Evolutionary conservation across 1,140 invertebrate genomes (phyloP).

Genomic region (Brachystomella parvula): DNA sequence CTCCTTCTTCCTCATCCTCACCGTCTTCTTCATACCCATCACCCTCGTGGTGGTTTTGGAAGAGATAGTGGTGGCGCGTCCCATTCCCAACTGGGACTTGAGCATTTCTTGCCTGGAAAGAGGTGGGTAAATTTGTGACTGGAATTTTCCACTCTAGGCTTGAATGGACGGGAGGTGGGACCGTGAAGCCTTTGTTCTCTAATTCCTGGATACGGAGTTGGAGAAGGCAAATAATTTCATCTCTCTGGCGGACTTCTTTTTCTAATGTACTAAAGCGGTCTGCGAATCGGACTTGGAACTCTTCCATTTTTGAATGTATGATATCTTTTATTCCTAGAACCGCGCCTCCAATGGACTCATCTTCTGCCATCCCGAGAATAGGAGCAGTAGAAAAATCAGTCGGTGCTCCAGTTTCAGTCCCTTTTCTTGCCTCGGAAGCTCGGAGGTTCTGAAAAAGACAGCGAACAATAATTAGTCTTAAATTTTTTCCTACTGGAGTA

Average conservation of each 20-base stretch:
- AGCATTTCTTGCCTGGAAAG: slow-evolving; percentile 31
- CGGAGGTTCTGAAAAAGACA: not conserved
- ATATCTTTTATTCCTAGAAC: slow-evolving; percentile 65
- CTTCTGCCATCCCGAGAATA: slow-evolving; percentile 43
- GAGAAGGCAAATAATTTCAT: slow-evolving; percentile 66
- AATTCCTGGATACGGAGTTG: slow-evolving; percentile 61
- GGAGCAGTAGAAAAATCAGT: no score
- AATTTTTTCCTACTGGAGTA: no score
- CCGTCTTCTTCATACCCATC: slow-evolving; percentile 37
- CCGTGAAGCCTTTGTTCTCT: slow-evolving; percentile 42
- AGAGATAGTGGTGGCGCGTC: slow-evolving; percentile 27
- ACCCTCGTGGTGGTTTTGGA: slow-evolving; percentile 18
- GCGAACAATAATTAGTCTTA: not conserved
- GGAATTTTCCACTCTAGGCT: not conserved
- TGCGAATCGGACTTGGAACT: slow-evolving; percentile 49
- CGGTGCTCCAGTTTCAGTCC: no score
- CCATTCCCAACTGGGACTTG: slow-evolving; percentile 22
- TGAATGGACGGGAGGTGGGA: not conserved
- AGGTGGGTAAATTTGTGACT: slow-evolving; percentile 27
- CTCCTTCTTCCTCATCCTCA: slow-evolving; percentile 38
- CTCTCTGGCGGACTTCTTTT: slow-evolving; percentile 62
- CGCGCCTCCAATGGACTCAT: slow-evolving; percentile 67
- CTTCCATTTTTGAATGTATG: slow-evolving; percentile 60
- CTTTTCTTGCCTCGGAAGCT: not conserved
- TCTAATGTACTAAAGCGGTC: slow-evolving; percentile 61